phyloP scores from a whole-genome alignment of 1,140 invertebrate genomes.

The Tetramorium simillimum region DNA sequence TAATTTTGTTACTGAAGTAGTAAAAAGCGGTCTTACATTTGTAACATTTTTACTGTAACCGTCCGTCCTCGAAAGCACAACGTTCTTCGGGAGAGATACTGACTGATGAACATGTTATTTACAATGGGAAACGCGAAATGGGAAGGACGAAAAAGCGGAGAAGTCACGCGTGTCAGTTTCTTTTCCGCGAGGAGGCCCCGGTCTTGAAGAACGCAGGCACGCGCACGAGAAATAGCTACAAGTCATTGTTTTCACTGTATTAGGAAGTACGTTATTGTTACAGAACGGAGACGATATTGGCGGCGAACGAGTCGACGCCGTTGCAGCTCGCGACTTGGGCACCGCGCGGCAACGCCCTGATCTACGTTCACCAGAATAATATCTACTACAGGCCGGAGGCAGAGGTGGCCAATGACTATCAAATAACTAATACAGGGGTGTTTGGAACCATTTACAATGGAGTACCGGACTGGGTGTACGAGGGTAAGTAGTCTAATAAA shows the following conservation, averaged over 20 bases:
- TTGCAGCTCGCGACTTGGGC: slow-evolving; percentile 91
- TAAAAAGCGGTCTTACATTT: not conserved
- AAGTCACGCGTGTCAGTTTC: not conserved
- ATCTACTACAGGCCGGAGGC: slow-evolving; percentile 89
- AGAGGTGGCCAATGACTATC: slow-evolving; percentile 82
- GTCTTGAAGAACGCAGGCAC: not conserved
- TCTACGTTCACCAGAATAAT: slow-evolving; percentile 93
- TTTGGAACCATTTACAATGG: slow-evolving; percentile 90
- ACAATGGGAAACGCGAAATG: not conserved
- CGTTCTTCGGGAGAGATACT: not conserved
- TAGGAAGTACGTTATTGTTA: not conserved
- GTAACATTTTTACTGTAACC: slow-evolving; percentile 23
- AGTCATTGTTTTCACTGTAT: not conserved
- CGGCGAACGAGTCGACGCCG: slow-evolving; percentile 84
- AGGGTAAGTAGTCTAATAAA: slow-evolving; percentile 86
- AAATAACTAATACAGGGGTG: slow-evolving; percentile 86
- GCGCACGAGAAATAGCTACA: not conserved
- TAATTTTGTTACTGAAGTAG: slow-evolving; percentile 19
- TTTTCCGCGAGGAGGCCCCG: not conserved
- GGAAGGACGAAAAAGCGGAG: not conserved
- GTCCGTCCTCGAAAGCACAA: slow-evolving; percentile 12
- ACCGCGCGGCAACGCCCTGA: slow-evolving; percentile 89
- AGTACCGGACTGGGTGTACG: slow-evolving; percentile 93
- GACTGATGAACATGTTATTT: slow-evolving; percentile 42
- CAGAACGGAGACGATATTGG: slow-evolving; percentile 78